Evolutionary conservation across 2,113 vertebrate genomes (phyloP), one percentile per base, ranked within the genome.

Genomic region (Platichthys stellatus): DNA sequence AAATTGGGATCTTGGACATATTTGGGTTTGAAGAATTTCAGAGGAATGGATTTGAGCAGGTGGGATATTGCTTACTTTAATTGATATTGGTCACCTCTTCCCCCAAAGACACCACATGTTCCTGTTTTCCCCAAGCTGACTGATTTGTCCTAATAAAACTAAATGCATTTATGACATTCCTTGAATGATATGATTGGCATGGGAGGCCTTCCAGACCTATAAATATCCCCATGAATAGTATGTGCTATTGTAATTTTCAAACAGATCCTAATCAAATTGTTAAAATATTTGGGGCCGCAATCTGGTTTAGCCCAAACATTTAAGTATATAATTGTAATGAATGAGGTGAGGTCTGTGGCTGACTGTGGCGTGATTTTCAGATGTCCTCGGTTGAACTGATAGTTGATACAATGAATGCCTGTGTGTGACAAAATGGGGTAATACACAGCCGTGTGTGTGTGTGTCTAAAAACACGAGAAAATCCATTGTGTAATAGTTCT

Each of bases 21-120:
- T 98, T 96, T 90, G 97, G 97, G 60, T 98, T 98, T 94, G 95
- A 98, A 92, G 96, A 96, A 78, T 96, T 98, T 92, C 96, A 95
- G 53, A 96, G 92, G 89, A 99, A 98, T 90, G 92, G 93, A 62
- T 98, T 95, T 86, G 97, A 98, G 87, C 96, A 99, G 95, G 97
- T 98, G 68, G 79, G 91, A 54, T 2, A 35, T 69, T 45, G 8
- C 8, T 73, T n/a, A 62, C 10, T 38, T 6, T 49, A 62, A 78
- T 69, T 18, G 1, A 56, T 40, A 60, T 65, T 1, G 21, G 0
- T 56, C 14, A 40, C 8, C 12, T 8, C 17, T 6, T 1, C 1
- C 5, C n/a, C 21, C 10, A 65, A 56, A 15, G 31, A 21, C 13
- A 1, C 9, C n/a, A 47, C 69, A 11, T 62, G 4, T 65, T 54